These are phyloP conservation scores for Barnardius zonarius DNA, from an alignment of 2,113 vertebrate genomes.

Conservation along the genomic window DNA sequence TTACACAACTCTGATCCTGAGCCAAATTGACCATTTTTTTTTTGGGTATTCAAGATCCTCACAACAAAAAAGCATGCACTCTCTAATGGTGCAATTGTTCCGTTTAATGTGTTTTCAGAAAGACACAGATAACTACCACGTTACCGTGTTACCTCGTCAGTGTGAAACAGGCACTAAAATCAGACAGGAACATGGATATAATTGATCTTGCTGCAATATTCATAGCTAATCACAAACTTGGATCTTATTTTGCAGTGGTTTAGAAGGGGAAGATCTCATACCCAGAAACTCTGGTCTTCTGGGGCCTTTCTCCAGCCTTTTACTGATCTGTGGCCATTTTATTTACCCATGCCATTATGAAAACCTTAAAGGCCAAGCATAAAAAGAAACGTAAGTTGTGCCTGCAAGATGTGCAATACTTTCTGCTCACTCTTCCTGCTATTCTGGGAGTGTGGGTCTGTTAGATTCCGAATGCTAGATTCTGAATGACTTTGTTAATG, in stretches of 20 bases:
- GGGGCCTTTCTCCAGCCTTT: background rate
- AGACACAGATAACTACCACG: rapidly evolving
- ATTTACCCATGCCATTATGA: background rate
- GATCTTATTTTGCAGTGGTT: background rate
- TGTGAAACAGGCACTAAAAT: background rate
- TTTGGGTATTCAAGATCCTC: background rate
- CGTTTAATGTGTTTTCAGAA: background rate
- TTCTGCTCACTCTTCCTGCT: background rate
- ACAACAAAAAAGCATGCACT: rapidly evolving
- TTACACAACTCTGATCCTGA: background rate
- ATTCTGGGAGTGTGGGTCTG: background rate
- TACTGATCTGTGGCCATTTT: background rate
- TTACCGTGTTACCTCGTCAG: background rate
- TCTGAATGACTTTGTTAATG: background rate
- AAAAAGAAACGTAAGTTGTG: background rate
- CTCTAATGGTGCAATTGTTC: background rate
- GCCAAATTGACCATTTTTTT: background rate
- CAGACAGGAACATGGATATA: rapidly evolving
- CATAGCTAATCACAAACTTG: background rate
- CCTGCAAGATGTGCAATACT: background rate
- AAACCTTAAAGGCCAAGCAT: rapidly evolving
- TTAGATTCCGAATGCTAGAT: background rate
- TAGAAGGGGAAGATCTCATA: background rate
- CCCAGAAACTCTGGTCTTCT: background rate
- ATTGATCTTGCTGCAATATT: background rate